Base-by-base conservation (phyloP, 2,113 vertebrate genomes). In the Coreoperca whiteheadi region DNA sequence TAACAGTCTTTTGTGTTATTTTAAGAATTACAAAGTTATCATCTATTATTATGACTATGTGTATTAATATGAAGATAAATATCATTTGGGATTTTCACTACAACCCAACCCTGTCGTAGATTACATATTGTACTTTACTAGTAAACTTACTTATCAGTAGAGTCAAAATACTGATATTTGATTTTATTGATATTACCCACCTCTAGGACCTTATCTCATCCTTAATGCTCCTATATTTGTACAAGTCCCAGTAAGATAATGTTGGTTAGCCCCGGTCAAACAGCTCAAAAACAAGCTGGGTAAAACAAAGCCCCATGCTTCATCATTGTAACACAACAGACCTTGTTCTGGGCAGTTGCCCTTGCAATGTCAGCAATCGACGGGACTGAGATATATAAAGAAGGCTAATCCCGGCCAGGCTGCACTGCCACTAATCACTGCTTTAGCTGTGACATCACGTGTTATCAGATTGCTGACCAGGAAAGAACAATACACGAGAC, bases 351-450 rank as follows among this genome's bases (percentile, higher is more conserved):
- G 84, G 72, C 69, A 54, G 79, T 68, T 48, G 76, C 78, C 56
- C 79, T 65, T 83, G 88, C 82, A 57, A n/a, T 74, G 84, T 91
- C 91, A 93, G 94, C 90, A 79, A 84, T 56, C 12, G 32, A 73
- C 74, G 80, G 79, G 81, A 84, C 74, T 63, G 82, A 82, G 80
- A 88, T 86, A 81, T 76, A 89, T 76, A 93, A 94, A 95, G 88
- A 93, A 74, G 88, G 68, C 82, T 92, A 93, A 93, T 93, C 87
- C 88, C 34, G 61, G 16, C 57, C 79, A 14, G 69, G 79, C 85
- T 63, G 63, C 81, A 34, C 70, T 56, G 79, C 79, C 68, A 75
- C 66, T 74, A 77, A 87, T 87, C 77, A 73, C 77, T 30, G 84
- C 53, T 71, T 87, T 79, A 54, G 43, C 78, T 73, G 51, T 93